Evolutionary conservation across 1,140 invertebrate genomes (phyloP).

Genomic region (Drosophila seguyi): DNA sequence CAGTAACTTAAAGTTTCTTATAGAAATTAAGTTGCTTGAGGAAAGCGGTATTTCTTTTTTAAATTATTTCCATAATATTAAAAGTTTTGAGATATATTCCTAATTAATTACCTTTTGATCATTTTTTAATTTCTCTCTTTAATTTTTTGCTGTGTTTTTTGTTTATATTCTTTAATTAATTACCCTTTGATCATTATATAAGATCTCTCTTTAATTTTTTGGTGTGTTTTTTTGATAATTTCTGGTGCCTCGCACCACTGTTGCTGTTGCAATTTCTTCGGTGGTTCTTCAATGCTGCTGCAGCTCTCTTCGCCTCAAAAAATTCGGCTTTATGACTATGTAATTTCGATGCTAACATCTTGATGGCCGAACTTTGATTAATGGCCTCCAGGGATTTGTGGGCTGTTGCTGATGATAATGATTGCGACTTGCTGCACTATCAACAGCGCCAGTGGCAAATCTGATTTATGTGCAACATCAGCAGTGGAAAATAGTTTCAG

Average conservation of each 20-base stretch:
- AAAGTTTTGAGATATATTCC: no score
- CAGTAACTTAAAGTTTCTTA: not conserved
- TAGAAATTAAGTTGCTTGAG: not conserved
- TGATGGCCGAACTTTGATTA: constrained; percentile 53
- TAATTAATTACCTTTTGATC: no score
- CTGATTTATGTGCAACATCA: constrained; percentile 31
- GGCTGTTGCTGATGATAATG: constrained; percentile 19
- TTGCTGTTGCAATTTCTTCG: not conserved
- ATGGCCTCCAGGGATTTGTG: constrained; percentile 28
- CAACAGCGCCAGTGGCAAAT: constrained; percentile 37
- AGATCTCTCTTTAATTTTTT: not conserved
- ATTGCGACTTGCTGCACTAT: constrained; percentile 30
- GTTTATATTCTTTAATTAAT: no score
- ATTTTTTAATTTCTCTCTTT: no score
- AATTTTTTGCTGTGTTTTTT: no score
- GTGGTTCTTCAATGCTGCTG: not conserved
- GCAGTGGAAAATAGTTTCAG: constrained; percentile 2
- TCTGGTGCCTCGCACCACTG: constrained; percentile 2
- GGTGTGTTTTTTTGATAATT: not conserved
- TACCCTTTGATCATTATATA: no score
- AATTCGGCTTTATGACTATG: constrained; percentile 36
- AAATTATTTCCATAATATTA: no score
- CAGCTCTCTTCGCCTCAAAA: constrained; percentile 6
- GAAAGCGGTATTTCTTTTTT: not conserved
- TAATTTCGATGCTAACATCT: constrained; percentile 54